phyloP scores from a whole-genome alignment of 2,888 invertebrate genomes.

The Torymus tubicola region DNA sequence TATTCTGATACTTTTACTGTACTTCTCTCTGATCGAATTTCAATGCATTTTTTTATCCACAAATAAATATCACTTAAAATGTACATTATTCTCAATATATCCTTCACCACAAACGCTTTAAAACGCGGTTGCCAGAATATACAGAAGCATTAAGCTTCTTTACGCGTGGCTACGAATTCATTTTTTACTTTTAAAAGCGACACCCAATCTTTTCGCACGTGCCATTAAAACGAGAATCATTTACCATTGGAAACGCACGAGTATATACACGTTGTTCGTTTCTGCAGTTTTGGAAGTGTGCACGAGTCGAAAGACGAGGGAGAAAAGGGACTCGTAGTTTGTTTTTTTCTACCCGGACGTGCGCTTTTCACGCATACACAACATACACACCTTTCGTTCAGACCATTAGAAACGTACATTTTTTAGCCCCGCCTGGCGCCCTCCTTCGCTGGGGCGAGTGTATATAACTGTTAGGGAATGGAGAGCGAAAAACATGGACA shows the following conservation, averaged over 20 bases:
- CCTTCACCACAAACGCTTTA: neutral
- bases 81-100: neutral
- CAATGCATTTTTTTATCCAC: no score
- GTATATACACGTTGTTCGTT: conserved; percentile 9
- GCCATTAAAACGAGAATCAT: conserved; percentile 53
- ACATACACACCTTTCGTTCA: conserved; percentile 28
- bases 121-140: conserved; percentile 10
- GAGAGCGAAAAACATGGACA: conserved; percentile 30
- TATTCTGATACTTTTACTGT: no score
- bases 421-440: conserved; percentile 45
- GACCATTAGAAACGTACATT: conserved; percentile 60
- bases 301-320: neutral
- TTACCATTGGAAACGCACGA: conserved; percentile 39
- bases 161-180: conserved; percentile 22
- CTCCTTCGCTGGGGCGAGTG: conserved; percentile 48
- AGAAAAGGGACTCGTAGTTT: conserved; percentile 26
- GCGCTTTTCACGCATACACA: neutral
- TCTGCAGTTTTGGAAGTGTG: conserved; percentile 25
- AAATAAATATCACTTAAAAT: no score
- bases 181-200: conserved; percentile 44
- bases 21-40: no score
- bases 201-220: conserved; percentile 34
- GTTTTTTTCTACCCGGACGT: conserved; percentile 9
- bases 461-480: conserved; percentile 6
- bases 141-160: conserved; percentile 25